Base-by-base conservation (phyloP, 2,113 vertebrate genomes). In the Alosa alosa region DNA sequence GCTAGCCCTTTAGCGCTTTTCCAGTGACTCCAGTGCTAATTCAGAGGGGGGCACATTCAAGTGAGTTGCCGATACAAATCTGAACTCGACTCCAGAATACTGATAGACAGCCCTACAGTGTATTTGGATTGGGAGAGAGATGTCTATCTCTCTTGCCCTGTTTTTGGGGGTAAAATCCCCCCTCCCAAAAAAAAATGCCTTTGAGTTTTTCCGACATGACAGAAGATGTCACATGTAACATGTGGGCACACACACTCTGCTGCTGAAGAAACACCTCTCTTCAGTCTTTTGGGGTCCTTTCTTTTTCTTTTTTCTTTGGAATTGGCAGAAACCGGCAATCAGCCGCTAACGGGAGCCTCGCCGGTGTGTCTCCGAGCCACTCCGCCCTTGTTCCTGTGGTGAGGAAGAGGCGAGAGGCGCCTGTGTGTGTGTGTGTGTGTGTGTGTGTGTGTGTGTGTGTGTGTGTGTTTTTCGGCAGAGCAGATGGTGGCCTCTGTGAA, bases 401-500 rank as follows among this genome's bases (percentile, higher is more conserved):
- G 64, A 25, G 8, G 25, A 72, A 36, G 9, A 72, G 64, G 25
- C 64, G 22, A 64, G 57, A 60, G 57, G 57, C 22, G 18, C 9
- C 0, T 72, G n/a, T 72, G 57, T 64, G 57, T 72, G n/a, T 72
- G 25, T 72, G 64, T 72, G 25, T 72, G 57, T 60, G 64, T 82
- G 83, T 49, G 78, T 84, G 83, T 84, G 86, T 81, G 75, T 86
- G 86, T 44, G 86, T 84, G 83, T 82, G 86, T 83, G 81, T 83
- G 36, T 75, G 52, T 81, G 46, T 81, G 82, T 50, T 50, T 64
- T 55, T 49, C 81, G 50, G 81, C 60, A 84, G 82, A 87, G 87
- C 94, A 94, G 93, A 93, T 94, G 93, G 93, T 90, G 91, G 90
- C 92, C 90, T 93, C 90, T 85, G 84, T 92, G 72, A 86, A 82